A percentile compares a stretch with the other conserved stretches of the same genome.
These are phyloP conservation scores for Acronicta alni DNA, from an alignment of 2,888 invertebrate species.

Conservation along the genomic window DNA sequence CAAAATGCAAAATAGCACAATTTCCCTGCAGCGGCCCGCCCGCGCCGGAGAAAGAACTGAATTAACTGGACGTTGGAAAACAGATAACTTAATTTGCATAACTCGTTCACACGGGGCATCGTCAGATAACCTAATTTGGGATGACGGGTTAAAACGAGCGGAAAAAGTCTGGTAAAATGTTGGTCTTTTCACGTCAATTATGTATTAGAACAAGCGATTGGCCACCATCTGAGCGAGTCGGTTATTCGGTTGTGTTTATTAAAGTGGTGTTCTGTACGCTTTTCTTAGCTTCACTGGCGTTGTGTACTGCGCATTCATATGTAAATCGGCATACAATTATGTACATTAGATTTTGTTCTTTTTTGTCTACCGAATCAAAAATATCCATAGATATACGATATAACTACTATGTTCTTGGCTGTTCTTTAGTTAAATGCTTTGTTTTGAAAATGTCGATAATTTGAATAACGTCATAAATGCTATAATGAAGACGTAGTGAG, in stretches of 20 bases:
- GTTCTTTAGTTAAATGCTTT: no score
- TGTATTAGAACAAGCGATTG: constrained; percentile 40
- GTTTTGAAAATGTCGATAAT: no score
- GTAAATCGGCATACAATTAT: constrained; percentile 11
- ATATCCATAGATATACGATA: no score
- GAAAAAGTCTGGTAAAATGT: constrained; percentile 60
- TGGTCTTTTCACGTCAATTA: constrained; percentile 50
- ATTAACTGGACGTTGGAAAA: constrained; percentile 85
- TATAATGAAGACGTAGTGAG: no score
- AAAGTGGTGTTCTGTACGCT: constrained; percentile 13
- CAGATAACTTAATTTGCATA: constrained; percentile 87
- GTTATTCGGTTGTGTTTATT: constrained; percentile 17
- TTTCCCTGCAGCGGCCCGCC: constrained; percentile 63
- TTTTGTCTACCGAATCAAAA: neutral
- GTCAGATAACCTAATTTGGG: constrained; percentile 79
- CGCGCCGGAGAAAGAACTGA: constrained; percentile 79
- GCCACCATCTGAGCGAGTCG: constrained; percentile 7
- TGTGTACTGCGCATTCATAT: constrained; percentile 13
- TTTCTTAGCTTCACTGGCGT: constrained; percentile 25
- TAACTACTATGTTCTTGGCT: no score
- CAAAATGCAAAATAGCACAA: constrained; percentile 86
- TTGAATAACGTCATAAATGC: no score
- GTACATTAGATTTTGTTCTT: constrained; percentile 19
- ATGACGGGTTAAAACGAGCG: constrained; percentile 74
- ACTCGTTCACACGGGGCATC: constrained; percentile 81